Conservation (phyloP, 2,888 invertebrate genomes). For the Hymenopus coronatus region DNA sequence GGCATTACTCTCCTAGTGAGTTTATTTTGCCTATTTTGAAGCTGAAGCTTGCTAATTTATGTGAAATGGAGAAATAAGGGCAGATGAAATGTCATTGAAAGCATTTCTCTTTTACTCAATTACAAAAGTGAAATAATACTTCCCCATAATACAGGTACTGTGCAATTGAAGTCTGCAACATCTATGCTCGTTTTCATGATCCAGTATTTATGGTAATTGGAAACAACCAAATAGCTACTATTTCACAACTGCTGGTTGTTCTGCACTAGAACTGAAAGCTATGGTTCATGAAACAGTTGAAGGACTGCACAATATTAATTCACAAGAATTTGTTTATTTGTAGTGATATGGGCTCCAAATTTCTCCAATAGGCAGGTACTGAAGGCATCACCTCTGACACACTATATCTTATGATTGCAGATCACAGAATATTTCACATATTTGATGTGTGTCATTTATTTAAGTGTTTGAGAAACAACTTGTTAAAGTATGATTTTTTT, state of each 20-base stretch:
- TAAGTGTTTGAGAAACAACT: too few species aligned
- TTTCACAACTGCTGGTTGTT: neutral
- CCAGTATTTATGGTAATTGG: neutral
- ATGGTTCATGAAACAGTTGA: neutral
- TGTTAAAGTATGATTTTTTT: too few species aligned
- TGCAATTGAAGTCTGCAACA: neutral
- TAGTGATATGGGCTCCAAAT: neutral
- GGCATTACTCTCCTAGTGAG: too few species aligned
- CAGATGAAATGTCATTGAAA: too few species aligned
- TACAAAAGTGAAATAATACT: too few species aligned
- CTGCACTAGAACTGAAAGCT: neutral
- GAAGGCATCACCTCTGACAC: too few species aligned
- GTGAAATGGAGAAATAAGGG: too few species aligned
- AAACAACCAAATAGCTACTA: neutral
- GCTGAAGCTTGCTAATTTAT: too few species aligned
- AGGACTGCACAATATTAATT: neutral
- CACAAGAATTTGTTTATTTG: neutral
- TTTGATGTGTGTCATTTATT: neutral
- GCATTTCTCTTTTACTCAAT: too few species aligned
- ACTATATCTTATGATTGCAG: neutral
- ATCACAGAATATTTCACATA: neutral
- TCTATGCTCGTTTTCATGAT: neutral
- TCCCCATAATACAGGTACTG: too few species aligned
- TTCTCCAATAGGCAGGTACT: neutral
- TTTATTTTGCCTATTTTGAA: too few species aligned